These are phyloP conservation scores for Aleiodes alternator DNA, from an alignment of 2,888 invertebrate species.

Conservation along the genomic window DNA sequence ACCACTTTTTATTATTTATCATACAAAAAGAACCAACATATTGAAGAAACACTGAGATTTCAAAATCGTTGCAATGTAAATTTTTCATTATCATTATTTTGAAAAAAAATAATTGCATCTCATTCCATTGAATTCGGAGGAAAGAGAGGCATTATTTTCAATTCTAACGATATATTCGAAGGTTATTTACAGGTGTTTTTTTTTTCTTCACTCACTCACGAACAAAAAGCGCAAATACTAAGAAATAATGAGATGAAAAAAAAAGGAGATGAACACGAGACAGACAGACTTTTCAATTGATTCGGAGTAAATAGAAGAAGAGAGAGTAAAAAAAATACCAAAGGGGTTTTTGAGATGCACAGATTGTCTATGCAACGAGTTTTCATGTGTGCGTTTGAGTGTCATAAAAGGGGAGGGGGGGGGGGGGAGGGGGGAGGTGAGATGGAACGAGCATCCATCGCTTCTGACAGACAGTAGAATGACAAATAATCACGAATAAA, in stretches of 20 bases:
- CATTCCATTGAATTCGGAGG: too few relatives aligned
- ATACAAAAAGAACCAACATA: conserved; percentile 13
- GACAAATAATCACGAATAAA: conserved; percentile 20
- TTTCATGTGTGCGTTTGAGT: conserved; percentile 35
- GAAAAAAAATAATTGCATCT: not conserved
- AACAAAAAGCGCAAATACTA: too few relatives aligned
- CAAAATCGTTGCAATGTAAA: too few relatives aligned
- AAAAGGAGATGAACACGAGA: not conserved
- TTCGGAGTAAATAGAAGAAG: conserved; percentile 42
- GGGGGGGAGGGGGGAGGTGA: conserved; percentile 20
- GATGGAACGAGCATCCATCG: conserved; percentile 28
- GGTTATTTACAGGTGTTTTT: too few relatives aligned
- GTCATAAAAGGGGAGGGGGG: conserved; percentile 4
- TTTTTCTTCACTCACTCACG: too few relatives aligned
- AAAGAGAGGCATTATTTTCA: too few relatives aligned
- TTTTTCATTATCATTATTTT: too few relatives aligned
- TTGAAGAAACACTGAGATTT: not conserved
- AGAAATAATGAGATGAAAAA: not conserved
- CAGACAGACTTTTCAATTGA: conserved; percentile 43
- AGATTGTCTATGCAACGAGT: conserved; percentile 20
- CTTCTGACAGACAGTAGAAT: not conserved
- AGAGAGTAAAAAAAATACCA: conserved; percentile 47
- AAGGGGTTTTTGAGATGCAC: conserved; percentile 7
- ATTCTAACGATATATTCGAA: too few relatives aligned
- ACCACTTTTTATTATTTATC: conserved; percentile 11